These are phyloP conservation scores for Aphelenchoides bicaudatus DNA, from an alignment of 2,888 invertebrate species.

Conservation along the genomic window DNA sequence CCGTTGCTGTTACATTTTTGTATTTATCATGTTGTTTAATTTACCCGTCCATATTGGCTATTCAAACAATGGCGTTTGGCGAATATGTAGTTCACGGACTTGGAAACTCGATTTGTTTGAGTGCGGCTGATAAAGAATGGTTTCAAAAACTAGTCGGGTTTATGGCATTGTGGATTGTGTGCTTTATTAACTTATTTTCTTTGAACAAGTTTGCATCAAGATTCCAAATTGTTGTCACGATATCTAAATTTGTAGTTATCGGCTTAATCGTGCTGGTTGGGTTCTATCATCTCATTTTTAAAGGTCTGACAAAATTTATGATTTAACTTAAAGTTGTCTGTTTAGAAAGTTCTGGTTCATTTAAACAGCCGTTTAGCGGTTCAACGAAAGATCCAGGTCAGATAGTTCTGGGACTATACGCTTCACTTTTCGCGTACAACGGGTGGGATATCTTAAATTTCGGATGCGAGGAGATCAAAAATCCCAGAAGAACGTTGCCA, in stretches of 20 bases:
- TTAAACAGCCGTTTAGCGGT: conserved; percentile 39
- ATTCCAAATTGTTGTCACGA: conserved; percentile 50
- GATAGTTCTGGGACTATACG: conserved; percentile 44
- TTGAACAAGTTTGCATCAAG: conserved; percentile 40
- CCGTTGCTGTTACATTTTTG: conserved; percentile 48
- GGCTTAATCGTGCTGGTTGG: conserved; percentile 48
- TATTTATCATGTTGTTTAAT: conserved; percentile 47
- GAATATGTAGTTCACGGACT: conserved; percentile 45
- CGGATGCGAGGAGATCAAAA: conserved; percentile 51
- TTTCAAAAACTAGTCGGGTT: conserved; percentile 31
- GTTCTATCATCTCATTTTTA: conserved; percentile 47
- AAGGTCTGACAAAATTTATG: conserved; percentile 28
- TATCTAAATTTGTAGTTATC: conserved; percentile 45
- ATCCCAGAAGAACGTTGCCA: conserved; percentile 50
- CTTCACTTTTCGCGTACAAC: conserved; percentile 53
- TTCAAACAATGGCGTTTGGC: conserved; percentile 50
- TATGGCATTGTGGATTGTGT: conserved; percentile 27
- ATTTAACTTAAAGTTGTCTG: conserved; percentile 8
- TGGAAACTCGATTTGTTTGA: conserved; percentile 10
- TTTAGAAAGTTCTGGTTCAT: conserved; percentile 23
- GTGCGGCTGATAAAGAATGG: background rate
- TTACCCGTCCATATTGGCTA: conserved; percentile 51
- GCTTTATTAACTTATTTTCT: conserved; percentile 37
- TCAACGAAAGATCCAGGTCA: conserved; percentile 42
- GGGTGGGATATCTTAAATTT: conserved; percentile 58